Evolutionary conservation across 2,888 invertebrate genomes (phyloP), one percentile per base, ranked within the genome.

Genomic region (Aradus depressus): DNA sequence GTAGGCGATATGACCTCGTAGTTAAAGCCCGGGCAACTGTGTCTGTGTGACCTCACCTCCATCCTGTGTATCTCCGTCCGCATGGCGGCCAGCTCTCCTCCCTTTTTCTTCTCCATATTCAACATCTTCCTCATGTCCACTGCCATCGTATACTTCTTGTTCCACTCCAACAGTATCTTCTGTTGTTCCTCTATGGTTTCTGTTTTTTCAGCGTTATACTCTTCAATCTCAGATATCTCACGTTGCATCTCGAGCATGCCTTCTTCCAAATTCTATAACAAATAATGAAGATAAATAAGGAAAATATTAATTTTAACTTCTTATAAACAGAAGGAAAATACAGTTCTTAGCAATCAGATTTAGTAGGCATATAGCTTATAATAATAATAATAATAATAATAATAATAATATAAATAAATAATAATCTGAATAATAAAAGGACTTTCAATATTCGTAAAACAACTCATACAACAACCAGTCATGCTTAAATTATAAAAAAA

Each of bases 31-130:
- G n/a, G n/a, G n/a, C n/a, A n/a, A n/a, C n/a, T n/a, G n/a, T n/a
- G n/a, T n/a, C n/a, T n/a, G n/a, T n/a, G n/a, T n/a, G n/a, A n/a
- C 19, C 55, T 69, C 65, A 86, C 84, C 68, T 83, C 78, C 88
- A 88, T 88, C 59, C 82, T 75, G 61, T 87, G 87, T 62, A 89
- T 87, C 71, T 89, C 88, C 32, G 72, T 73, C 63, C 75, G 81
- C 86, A 88, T 87, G 26, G 73, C 73, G 1, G 79, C 79, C 18
- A 86, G 75, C 65, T 87, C 87, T 2, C 87, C 83, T 4, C 72
- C 76, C 2, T 73, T 68, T 0, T 76, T 73, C 51, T 75, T 73
- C 50, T 84, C 84, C 28, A 76, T 72, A 48, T 77, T 75, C 43
- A 84, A 75, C 62, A 74, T 79, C 59, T 75, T 76, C 61, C 81